A percentile compares a stretch with the other conserved stretches of the same genome.
phyloP scores from a whole-genome alignment of 2,113 vertebrate species.

The Coturnix japonica region DNA sequence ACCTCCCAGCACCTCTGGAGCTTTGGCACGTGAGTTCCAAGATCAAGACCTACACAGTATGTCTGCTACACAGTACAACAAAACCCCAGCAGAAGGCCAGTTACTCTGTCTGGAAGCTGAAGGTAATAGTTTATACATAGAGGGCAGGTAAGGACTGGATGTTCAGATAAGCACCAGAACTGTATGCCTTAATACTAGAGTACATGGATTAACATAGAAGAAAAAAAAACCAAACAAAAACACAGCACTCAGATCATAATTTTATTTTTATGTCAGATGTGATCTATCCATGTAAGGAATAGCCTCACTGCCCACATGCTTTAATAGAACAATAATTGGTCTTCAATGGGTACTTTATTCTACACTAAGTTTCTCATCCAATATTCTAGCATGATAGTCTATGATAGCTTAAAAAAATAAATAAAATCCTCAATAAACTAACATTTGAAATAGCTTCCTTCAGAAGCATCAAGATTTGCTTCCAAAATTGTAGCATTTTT shows the following conservation, averaged over 20 bases:
- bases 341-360: neutral
- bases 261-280: neutral
- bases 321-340: neutral
- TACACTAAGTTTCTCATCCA: neutral
- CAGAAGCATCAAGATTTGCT: neutral
- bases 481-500: neutral
- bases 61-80: rapidly evolving
- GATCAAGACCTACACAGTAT: neutral
- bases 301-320: neutral
- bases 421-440: no score
- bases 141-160: neutral
- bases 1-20: neutral
- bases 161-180: neutral
- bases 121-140: neutral
- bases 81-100: neutral
- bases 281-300: neutral
- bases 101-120: neutral
- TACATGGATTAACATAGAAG: neutral
- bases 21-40: neutral
- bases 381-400: neutral
- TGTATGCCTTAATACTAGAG: rapidly evolving
- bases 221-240: neutral
- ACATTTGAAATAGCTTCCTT: neutral
- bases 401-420: neutral
- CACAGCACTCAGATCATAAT: neutral